Conservation (phyloP, 1,140 invertebrate genomes). For the Eupristina koningsbergeri region DNA sequence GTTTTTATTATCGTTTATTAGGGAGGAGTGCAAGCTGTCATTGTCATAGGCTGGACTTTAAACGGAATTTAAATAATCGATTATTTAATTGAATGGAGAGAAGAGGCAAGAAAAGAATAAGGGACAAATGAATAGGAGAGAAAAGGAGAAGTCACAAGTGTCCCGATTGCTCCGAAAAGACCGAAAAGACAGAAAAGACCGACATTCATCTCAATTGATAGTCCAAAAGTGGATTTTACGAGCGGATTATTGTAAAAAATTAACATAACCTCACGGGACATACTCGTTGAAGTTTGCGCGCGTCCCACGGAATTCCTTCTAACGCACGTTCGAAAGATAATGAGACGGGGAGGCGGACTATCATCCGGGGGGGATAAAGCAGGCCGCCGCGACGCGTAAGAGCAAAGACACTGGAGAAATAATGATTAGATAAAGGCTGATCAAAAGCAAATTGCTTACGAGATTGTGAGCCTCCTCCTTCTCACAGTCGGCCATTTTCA, state of each 20-base stretch:
- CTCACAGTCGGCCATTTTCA: slow-evolving; percentile 85
- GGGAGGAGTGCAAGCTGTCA: not conserved
- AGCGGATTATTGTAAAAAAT: not conserved
- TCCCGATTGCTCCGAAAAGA: too few relatives aligned
- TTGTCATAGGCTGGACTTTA: not conserved
- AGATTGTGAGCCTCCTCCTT: slow-evolving; percentile 89
- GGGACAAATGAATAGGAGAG: not conserved
- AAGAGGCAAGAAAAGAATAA: not conserved
- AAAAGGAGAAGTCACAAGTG: not conserved
- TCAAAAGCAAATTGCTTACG: slow-evolving; percentile 76
- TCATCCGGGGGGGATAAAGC: slow-evolving; percentile 53
- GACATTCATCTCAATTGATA: not conserved
- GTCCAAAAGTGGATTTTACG: not conserved
- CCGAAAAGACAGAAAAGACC: too few relatives aligned
- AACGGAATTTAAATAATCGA: not conserved
- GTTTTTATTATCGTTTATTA: not conserved
- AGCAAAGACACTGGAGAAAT: slow-evolving; percentile 30
- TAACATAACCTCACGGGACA: slow-evolving; percentile 54
- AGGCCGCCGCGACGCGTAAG: not conserved
- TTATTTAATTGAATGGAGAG: not conserved
- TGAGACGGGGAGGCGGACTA: slow-evolving; percentile 60
- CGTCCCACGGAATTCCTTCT: not conserved
- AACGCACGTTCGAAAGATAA: slow-evolving; percentile 22
- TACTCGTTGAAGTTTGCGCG: slow-evolving; percentile 42
- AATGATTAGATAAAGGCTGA: slow-evolving; percentile 70